Evolutionary conservation across 2,797 vertebrate genomes (phyloP).

Genomic region (Propithecus perrieri): DNA sequence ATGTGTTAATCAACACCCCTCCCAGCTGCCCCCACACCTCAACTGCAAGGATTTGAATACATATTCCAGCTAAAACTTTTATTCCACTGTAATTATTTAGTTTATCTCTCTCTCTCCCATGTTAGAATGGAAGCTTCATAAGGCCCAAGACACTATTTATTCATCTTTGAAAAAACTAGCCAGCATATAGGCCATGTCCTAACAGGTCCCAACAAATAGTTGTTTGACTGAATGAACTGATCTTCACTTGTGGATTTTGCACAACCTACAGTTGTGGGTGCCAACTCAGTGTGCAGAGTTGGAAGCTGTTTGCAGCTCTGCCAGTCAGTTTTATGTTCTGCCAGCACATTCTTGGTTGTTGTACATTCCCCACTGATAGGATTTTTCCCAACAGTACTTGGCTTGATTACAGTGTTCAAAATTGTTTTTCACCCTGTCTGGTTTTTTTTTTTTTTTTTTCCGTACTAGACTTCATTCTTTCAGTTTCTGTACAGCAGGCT

Average conservation of each 20-base stretch:
- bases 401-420: conserved; percentile 73
- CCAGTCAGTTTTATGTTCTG: conserved; percentile 73
- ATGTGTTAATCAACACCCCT: not conserved
- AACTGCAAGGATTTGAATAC: not conserved
- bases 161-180: conserved; percentile 18
- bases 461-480: conserved; percentile 56
- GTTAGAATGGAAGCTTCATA: conserved; percentile 20
- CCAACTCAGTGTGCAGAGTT: conserved; percentile 67
- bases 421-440: conserved; percentile 58
- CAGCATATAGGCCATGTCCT: not conserved
- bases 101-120: not conserved
- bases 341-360: conserved; percentile 74
- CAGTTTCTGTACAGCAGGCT: conserved; percentile 50
- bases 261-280: conserved; percentile 58
- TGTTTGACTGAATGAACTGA: conserved; percentile 60
- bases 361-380: conserved; percentile 72
- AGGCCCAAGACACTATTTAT: not conserved
- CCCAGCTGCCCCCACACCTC: not conserved
- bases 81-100: conserved; percentile 1
- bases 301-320: conserved; percentile 67
- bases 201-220: conserved; percentile 12
- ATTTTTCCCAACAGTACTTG: conserved; percentile 78
- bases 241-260: conserved; percentile 63
- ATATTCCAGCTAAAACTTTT: not conserved
- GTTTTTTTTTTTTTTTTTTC: conserved; percentile 3